These are phyloP conservation scores for Pseudochromis fuscus DNA, from an alignment of 2,797 vertebrate species.

Conservation along the genomic window DNA sequence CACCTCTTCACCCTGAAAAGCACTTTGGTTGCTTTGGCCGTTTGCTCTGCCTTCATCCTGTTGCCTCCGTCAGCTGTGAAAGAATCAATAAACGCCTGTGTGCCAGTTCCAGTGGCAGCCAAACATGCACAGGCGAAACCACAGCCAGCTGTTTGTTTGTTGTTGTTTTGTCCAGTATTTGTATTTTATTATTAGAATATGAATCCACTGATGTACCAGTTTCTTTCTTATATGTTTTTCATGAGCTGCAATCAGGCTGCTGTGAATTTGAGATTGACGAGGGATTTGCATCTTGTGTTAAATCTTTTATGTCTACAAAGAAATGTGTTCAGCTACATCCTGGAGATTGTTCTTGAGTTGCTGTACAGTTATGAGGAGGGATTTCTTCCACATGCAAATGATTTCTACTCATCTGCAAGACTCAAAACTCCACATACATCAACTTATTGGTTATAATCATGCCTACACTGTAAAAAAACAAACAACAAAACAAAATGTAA, in stretches of 20 bases:
- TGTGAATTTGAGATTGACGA: not conserved
- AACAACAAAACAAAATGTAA: too few relatives aligned
- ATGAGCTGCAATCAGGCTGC: not conserved
- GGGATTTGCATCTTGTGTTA: not conserved
- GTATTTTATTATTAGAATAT: not conserved
- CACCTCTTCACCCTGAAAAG: not conserved
- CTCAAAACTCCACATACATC: too few relatives aligned
- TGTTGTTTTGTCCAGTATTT: not conserved
- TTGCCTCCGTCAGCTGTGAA: not conserved
- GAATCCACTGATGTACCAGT: not conserved
- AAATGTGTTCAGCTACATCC: not conserved
- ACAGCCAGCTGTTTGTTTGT: not conserved
- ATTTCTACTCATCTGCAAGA: not conserved
- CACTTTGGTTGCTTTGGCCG: not conserved
- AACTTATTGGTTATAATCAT: too few relatives aligned
- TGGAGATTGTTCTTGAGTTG: not conserved
- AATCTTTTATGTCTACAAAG: not conserved
- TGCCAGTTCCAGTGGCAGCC: not conserved
- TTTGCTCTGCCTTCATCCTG: not conserved
- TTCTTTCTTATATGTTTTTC: not conserved
- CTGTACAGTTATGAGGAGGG: not conserved
- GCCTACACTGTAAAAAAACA: not conserved
- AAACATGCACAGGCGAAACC: too few relatives aligned
- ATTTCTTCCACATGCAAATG: not conserved
- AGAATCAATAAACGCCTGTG: not conserved